Percentiles rank a stretch among this genome's conserved stretches.
Evolutionary conservation across 2,113 vertebrate genomes (phyloP).

Genomic region (Actinemys pallida): DNA sequence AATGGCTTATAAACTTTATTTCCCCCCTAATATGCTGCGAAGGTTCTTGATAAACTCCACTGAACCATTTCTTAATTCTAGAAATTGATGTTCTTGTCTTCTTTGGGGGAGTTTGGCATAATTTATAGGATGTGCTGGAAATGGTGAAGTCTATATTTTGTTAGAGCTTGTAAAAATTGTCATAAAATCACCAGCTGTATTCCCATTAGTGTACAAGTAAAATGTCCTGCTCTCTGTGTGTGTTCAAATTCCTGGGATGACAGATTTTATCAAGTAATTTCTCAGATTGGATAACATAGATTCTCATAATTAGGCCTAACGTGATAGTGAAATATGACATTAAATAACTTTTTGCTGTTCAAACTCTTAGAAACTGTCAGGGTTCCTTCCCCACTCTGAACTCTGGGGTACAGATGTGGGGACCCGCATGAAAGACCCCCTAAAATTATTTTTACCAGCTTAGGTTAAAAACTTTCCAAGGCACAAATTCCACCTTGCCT

Average conservation of each 20-base stretch:
- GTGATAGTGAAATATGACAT: conserved; percentile 25
- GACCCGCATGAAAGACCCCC: no score
- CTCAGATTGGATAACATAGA: conserved; percentile 25
- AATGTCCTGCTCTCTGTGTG: background rate
- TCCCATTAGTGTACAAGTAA: conserved; percentile 21
- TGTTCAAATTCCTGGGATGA: conserved; percentile 8
- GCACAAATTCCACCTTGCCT: no score
- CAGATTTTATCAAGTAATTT: conserved; percentile 4
- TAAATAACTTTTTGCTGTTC: background rate
- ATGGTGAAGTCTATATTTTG: conserved; percentile 21
- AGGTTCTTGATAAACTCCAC: conserved; percentile 28
- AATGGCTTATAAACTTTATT: background rate
- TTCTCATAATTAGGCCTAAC: conserved; percentile 50
- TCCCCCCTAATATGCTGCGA: background rate
- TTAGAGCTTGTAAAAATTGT: conserved; percentile 11
- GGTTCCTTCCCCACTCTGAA: no score
- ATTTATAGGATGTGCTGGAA: conserved; percentile 38
- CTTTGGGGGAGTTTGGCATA: background rate
- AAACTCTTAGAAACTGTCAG: background rate
- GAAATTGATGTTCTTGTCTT: conserved; percentile 38
- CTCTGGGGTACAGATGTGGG: no score
- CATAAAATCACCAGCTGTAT: conserved; percentile 45
- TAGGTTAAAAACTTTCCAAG: no score
- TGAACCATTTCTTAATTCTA: background rate
- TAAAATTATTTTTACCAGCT: no score